phyloP scores from a whole-genome alignment of 1,140 invertebrate genomes.

The Laupala kohalensis region DNA sequence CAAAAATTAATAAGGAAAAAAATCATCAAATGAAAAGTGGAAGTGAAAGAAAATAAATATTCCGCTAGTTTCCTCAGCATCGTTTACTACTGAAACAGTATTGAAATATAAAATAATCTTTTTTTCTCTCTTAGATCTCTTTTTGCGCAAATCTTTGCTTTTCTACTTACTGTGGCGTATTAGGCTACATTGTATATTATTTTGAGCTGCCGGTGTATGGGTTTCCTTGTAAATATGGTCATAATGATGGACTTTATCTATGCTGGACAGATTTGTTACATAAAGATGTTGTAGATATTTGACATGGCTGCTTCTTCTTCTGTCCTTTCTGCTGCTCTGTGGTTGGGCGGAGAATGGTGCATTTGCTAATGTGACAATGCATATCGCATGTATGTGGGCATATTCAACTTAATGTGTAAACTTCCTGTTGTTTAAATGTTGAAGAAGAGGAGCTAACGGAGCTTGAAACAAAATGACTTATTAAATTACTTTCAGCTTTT shows the following conservation, averaged over 20 bases:
- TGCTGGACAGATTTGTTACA: neutral
- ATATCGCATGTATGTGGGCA: constrained; percentile 2
- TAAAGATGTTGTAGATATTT: neutral
- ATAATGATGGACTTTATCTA: neutral
- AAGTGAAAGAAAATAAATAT: neutral
- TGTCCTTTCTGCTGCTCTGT: constrained; percentile 5
- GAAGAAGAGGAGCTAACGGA: neutral
- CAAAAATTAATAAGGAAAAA: neutral
- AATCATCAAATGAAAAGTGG: neutral
- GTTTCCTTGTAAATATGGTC: neutral
- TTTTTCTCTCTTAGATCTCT: no score
- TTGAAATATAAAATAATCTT: no score
- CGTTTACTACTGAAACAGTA: no score
- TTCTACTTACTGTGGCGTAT: no score
- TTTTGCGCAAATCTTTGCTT: no score
- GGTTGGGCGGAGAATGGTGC: constrained; percentile 10
- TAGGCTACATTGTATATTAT: neutral
- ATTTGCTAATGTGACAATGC: constrained; percentile 9
- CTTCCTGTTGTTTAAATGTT: neutral
- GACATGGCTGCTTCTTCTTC: constrained; percentile 8
- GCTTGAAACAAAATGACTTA: neutral
- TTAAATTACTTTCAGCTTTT: no score
- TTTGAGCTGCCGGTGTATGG: neutral
- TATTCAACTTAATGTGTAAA: neutral
- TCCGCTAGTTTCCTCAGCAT: neutral